Evolutionary conservation across 2,888 invertebrate species (phyloP).

Genomic region (Teleiodes luculella): DNA sequence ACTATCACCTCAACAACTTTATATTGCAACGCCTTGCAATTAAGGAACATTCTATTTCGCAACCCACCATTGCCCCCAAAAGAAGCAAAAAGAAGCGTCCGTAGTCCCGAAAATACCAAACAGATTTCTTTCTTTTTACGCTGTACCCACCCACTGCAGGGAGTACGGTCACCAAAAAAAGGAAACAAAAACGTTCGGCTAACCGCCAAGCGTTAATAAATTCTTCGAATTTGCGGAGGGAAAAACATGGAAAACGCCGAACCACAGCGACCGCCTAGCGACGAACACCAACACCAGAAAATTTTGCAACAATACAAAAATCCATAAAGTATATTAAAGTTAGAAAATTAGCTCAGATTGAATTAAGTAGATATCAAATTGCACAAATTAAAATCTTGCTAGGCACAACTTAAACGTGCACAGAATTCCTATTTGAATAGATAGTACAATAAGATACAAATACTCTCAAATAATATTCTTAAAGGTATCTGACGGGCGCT

Average conservation of each 20-base stretch:
- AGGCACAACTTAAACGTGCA: too few species aligned
- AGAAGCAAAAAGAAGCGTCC: conserved; percentile 19
- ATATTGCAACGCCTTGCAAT: neutral
- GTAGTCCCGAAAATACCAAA: conserved; percentile 26
- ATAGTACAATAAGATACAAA: too few species aligned
- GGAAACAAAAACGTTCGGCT: conserved; percentile 62
- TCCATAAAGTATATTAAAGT: too few species aligned
- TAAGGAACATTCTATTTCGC: conserved; percentile 1
- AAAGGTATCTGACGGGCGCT: too few species aligned
- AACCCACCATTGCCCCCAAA: neutral
- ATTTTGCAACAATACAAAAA: too few species aligned
- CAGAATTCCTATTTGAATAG: too few species aligned
- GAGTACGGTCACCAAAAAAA: conserved; percentile 53
- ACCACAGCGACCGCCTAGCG: conserved; percentile 21
- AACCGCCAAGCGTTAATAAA: conserved; percentile 74
- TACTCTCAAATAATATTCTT: too few species aligned
- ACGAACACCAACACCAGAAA: conserved; percentile 16
- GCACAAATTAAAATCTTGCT: too few species aligned
- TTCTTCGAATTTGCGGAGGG: conserved; percentile 61
- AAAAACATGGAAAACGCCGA: conserved; percentile 47
- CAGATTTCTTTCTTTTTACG: conserved; percentile 50
- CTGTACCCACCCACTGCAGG: conserved; percentile 47
- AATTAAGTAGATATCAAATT: too few species aligned
- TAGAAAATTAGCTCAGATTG: too few species aligned
- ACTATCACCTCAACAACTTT: too few species aligned